Conservation (phyloP, 1,140 invertebrate species). For the Drosophila ohnishii region DNA sequence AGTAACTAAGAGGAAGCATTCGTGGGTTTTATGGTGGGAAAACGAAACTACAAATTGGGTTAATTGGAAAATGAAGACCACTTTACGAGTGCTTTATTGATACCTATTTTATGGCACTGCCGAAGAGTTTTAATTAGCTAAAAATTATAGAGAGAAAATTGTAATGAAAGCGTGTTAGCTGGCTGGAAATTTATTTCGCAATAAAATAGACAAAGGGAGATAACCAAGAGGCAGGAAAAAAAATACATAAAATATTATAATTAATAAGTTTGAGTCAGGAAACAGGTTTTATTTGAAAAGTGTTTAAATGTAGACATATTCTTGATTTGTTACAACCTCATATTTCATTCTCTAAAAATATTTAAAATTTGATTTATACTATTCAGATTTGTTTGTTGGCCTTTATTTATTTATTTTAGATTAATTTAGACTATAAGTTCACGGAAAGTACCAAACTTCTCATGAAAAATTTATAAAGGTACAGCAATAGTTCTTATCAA, state of each 20-base stretch:
- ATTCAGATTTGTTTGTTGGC: neutral
- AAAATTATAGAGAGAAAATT: neutral
- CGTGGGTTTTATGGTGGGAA: conserved; percentile 20
- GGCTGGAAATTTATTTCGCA: conserved; percentile 2
- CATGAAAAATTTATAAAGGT: neutral
- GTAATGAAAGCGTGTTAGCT: conserved; percentile 9
- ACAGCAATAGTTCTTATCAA: neutral
- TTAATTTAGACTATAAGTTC: neutral
- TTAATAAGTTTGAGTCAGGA: neutral
- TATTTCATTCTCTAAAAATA: neutral
- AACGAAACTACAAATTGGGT: conserved; percentile 2
- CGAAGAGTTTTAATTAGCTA: conserved; percentile 2
- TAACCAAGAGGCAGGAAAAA: too few relatives aligned
- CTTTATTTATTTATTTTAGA: neutral
- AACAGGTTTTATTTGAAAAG: too few relatives aligned
- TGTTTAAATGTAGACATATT: neutral
- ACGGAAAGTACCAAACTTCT: neutral
- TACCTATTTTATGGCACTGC: conserved; percentile 12
- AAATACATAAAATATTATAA: neutral
- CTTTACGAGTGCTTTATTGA: conserved; percentile 12
- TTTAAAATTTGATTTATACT: neutral
- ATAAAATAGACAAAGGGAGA: neutral
- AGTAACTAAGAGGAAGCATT: neutral
- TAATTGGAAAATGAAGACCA: conserved; percentile 13
- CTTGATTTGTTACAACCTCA: too few relatives aligned